These are phyloP conservation scores for Goniozus legneri DNA, from an alignment of 1,140 invertebrate species.

Conservation along the genomic window DNA sequence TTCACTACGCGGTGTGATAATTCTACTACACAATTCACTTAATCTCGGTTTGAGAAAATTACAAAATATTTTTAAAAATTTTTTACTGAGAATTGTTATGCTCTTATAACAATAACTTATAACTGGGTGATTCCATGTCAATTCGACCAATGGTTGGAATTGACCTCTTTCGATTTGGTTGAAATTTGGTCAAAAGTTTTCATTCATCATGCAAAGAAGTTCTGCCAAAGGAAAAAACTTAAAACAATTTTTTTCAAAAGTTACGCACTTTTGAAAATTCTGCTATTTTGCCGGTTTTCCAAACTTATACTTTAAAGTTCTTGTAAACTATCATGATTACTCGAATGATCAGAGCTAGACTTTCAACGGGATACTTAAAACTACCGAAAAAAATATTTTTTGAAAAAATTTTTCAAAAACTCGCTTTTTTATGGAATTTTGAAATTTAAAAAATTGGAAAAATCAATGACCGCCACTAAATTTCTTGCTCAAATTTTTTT, in stretches of 20 bases:
- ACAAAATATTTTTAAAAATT: too few relatives aligned
- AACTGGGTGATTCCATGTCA: constrained; percentile 5
- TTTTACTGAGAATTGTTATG: too few relatives aligned
- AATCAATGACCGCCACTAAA: too few relatives aligned
- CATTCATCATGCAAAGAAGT: constrained; percentile 4
- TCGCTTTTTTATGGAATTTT: not conserved
- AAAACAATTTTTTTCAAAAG: constrained; percentile 2
- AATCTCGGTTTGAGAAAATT: too few relatives aligned
- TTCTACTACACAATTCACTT: too few relatives aligned
- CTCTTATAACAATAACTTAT: too few relatives aligned
- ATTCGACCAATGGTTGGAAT: constrained; percentile 10
- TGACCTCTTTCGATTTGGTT: constrained; percentile 1
- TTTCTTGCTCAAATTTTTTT: not conserved
- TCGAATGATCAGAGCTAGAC: not conserved
- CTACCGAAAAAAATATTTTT: too few relatives aligned
- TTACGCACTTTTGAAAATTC: constrained; percentile 6
- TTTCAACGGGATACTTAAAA: not conserved
- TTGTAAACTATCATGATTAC: constrained; percentile 4
- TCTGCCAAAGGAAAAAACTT: constrained; percentile 5
- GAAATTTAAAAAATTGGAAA: not conserved
- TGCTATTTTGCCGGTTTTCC: not conserved
- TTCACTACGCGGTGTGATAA: too few relatives aligned
- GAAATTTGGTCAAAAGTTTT: constrained; percentile 6
- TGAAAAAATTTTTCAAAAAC: not conserved
- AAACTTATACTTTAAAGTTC: too few relatives aligned